Evolutionary conservation across 2,797 vertebrate species (phyloP).

Genomic region (Falco concolor): DNA sequence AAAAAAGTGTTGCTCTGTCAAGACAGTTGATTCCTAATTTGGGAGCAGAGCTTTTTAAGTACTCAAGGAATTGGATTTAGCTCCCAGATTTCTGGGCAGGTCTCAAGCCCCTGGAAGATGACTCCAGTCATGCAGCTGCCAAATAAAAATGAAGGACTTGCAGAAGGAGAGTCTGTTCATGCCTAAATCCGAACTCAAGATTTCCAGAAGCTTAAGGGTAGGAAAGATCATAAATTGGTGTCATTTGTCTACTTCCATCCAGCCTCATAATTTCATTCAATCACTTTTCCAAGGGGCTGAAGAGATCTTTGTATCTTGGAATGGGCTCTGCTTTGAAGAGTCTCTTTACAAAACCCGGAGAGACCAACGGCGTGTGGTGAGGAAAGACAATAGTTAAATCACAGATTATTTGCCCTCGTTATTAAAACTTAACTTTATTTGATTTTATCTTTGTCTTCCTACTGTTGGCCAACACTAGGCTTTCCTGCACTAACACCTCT

Average conservation of each 20-base stretch:
- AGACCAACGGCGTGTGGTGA: accelerated
- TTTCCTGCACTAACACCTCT: neutral
- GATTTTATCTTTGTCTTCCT: neutral
- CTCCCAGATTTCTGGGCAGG: neutral
- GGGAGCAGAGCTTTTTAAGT: neutral
- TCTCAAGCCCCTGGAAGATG: neutral
- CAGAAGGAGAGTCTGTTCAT: neutral
- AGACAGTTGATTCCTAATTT: neutral
- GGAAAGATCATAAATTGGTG: neutral
- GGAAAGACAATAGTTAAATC: neutral
- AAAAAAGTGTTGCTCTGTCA: neutral
- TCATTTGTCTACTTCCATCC: neutral
- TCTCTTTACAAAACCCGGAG: neutral
- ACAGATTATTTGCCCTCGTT: neutral
- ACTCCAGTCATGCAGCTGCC: neutral
- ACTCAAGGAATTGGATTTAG: neutral
- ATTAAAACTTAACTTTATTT: neutral
- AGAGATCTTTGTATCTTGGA: neutral
- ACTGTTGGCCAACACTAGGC: too few species aligned
- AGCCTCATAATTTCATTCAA: neutral
- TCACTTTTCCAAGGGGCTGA: neutral
- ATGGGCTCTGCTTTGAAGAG: neutral
- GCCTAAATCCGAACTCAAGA: neutral
- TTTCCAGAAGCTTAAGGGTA: neutral
- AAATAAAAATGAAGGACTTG: neutral